Evolutionary conservation across 2,888 invertebrate species (phyloP).

Genomic region (Sussaba pulchella): DNA sequence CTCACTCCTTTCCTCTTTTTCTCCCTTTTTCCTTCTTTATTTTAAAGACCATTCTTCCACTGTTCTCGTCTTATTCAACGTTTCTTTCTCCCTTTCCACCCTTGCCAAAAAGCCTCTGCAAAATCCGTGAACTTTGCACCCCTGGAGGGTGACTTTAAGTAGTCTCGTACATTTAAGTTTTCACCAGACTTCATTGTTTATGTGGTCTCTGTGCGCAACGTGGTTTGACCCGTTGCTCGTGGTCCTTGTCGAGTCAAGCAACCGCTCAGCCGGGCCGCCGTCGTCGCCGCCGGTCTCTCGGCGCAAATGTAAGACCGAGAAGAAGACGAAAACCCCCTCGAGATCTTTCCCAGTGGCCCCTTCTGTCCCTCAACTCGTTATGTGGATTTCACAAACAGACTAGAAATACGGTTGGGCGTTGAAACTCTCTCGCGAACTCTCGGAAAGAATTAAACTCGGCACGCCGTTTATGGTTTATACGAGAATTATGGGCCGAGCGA

Average conservation of each 20-base stretch:
- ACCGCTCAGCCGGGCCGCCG: background rate
- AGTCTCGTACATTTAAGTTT: conserved; percentile 55
- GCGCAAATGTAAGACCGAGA: background rate
- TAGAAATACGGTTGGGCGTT: conserved; percentile 15
- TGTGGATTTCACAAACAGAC: conserved; percentile 21
- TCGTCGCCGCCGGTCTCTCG: background rate
- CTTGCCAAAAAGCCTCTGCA: conserved; percentile 39
- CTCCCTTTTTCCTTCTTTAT: conserved; percentile 19
- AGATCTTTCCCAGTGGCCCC: conserved; percentile 26
- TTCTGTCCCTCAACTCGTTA: conserved; percentile 27
- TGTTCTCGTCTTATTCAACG: conserved; percentile 15
- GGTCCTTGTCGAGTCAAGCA: conserved; percentile 4
- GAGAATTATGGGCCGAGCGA: background rate
- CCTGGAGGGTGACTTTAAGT: conserved; percentile 40
- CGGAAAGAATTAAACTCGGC: conserved; percentile 19
- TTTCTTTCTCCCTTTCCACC: no score
- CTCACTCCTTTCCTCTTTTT: background rate
- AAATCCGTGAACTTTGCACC: conserved; percentile 60
- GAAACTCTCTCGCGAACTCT: conserved; percentile 11
- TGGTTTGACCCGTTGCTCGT: conserved; percentile 31
- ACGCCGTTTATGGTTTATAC: conserved; percentile 12
- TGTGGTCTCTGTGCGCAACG: conserved; percentile 28
- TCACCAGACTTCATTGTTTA: conserved; percentile 61
- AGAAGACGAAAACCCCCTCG: conserved; percentile 28
- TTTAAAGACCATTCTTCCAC: conserved; percentile 47